A percentile compares a stretch with the other conserved stretches of the same genome.
phyloP scores from a whole-genome alignment of 2,113 vertebrate genomes.

The Ciconia boyciana region DNA sequence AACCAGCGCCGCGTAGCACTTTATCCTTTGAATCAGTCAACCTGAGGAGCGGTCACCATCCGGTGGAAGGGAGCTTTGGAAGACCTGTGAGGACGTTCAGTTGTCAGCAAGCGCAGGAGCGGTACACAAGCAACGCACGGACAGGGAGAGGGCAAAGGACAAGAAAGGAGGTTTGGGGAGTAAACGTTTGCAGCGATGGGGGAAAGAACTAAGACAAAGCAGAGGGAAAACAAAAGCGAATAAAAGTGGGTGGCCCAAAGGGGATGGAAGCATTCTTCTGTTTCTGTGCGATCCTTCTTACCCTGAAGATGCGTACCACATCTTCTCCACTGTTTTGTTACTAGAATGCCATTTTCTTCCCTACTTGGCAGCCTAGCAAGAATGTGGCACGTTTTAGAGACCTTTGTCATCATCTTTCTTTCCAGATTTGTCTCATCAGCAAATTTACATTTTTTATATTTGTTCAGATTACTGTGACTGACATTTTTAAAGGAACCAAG shows the following conservation, averaged over 20 bases:
- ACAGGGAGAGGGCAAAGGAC: background rate
- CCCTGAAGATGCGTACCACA: background rate
- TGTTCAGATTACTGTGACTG: background rate
- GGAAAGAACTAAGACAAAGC: background rate
- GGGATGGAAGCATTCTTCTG: background rate
- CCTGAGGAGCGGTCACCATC: background rate
- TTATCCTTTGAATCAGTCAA: background rate
- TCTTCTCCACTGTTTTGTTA: background rate
- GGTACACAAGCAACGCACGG: accelerated
- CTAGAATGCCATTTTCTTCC: background rate
- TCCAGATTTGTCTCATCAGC: background rate
- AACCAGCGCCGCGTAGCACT: background rate
- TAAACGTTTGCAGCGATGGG: background rate
- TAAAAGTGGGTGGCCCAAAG: background rate
- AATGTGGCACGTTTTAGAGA: background rate
- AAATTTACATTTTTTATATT: background rate
- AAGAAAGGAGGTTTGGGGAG: background rate
- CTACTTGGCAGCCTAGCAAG: background rate
- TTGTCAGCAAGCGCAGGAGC: background rate
- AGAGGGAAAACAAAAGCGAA: background rate
- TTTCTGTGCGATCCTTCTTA: background rate
- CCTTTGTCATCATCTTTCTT: background rate
- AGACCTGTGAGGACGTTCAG: background rate
- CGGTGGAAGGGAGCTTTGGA: background rate
- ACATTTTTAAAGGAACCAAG: background rate